Conservation (phyloP, 2,888 invertebrate genomes). For the Drosophila lacicola region DNA sequence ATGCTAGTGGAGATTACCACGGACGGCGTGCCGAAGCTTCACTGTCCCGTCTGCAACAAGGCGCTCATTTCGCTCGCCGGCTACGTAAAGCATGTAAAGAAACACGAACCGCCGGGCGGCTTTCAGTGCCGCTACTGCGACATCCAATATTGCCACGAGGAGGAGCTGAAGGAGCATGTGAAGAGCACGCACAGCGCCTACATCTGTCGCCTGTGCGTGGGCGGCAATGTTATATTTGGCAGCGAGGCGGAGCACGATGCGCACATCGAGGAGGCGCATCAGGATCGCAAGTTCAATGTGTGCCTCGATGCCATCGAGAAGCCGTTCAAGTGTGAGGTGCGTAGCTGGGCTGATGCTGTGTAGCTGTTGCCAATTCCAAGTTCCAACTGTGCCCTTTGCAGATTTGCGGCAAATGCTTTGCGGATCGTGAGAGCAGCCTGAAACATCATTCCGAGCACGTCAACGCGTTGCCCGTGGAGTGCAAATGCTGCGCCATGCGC, state of each 20-base stretch:
- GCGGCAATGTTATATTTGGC: slow-evolving; percentile 43
- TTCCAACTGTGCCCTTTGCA: slow-evolving; percentile 29
- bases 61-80: slow-evolving; percentile 79
- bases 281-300: slow-evolving; percentile 83
- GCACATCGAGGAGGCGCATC: slow-evolving; percentile 84
- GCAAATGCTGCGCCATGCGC: slow-evolving; percentile 85
- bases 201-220: slow-evolving; percentile 83
- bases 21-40: slow-evolving; percentile 82
- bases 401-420: slow-evolving; percentile 85
- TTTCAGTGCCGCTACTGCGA: slow-evolving; percentile 84
- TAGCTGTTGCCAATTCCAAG: not conserved
- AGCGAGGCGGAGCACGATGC: slow-evolving; percentile 82
- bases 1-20: slow-evolving; percentile 83
- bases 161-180: slow-evolving; percentile 78
- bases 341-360: slow-evolving; percentile 8
- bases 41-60: slow-evolving; percentile 83
- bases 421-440: slow-evolving; percentile 85
- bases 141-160: slow-evolving; percentile 77
- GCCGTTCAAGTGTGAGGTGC: slow-evolving; percentile 82
- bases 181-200: slow-evolving; percentile 79
- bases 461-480: slow-evolving; percentile 82
- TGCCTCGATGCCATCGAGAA: slow-evolving; percentile 82
- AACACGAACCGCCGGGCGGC: slow-evolving; percentile 85
- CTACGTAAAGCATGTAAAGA: slow-evolving; percentile 84
- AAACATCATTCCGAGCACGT: slow-evolving; percentile 86